Evolutionary conservation across 2,113 vertebrate species (phyloP).

Genomic region (Laticauda colubrina): DNA sequence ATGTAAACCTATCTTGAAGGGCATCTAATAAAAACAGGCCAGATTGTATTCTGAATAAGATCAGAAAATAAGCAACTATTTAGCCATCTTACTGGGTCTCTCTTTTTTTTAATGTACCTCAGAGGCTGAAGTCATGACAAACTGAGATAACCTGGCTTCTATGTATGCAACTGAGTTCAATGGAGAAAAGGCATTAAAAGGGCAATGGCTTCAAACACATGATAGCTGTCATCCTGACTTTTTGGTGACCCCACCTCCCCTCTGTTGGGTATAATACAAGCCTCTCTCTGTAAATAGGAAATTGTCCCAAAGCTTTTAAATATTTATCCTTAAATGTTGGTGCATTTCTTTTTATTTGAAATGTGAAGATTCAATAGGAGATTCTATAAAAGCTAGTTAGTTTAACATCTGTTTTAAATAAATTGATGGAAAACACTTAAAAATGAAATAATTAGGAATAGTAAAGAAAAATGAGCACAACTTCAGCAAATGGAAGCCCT

Average conservation of each 20-base stretch:
- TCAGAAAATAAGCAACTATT: neutral
- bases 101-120: neutral
- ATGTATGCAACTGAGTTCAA: neutral
- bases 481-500: neutral
- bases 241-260: neutral
- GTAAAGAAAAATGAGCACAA: neutral
- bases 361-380: neutral
- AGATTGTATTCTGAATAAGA: neutral
- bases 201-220: neutral
- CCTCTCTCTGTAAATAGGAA: neutral
- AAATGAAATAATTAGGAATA: neutral
- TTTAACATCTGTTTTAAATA: neutral
- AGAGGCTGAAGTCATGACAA: neutral
- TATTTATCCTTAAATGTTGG: neutral
- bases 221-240: neutral
- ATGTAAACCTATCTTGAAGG: neutral
- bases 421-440: neutral
- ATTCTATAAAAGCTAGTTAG: neutral
- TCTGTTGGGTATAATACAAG: neutral
- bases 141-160: neutral
- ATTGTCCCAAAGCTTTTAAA: neutral
- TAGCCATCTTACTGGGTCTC: neutral
- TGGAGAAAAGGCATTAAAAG: neutral
- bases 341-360: neutral
- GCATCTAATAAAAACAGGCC: neutral